These are phyloP conservation scores for Scaptomyza parva DNA, from an alignment of 2,888 invertebrate species.

Conservation along the genomic window DNA sequence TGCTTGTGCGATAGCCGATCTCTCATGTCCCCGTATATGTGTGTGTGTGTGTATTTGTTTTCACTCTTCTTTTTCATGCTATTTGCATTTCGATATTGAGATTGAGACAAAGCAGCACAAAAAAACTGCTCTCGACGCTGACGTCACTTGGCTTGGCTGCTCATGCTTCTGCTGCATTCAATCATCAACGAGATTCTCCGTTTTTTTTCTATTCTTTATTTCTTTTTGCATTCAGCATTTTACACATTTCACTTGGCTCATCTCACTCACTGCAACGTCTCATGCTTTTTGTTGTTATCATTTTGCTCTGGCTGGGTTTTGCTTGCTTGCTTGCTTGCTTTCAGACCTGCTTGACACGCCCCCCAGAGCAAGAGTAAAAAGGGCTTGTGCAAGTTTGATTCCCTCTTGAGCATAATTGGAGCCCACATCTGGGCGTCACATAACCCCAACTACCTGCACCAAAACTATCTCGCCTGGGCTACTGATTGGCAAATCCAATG, in stretches of 20 bases:
- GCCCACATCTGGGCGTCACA: conserved; percentile 41
- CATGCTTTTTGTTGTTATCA: conserved; percentile 47
- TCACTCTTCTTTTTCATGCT: conserved; percentile 59
- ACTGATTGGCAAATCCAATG: conserved; percentile 62
- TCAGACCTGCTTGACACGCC: conserved; percentile 47
- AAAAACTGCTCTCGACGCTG: conserved; percentile 39
- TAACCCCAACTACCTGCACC: not conserved
- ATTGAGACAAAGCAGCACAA: conserved; percentile 71
- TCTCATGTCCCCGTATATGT: conserved; percentile 29
- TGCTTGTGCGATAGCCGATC: conserved; percentile 34
- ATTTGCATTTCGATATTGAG: conserved; percentile 80
- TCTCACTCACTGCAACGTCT: conserved; percentile 27
- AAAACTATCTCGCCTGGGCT: not conserved
- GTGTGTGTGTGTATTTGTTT: conserved; percentile 53
- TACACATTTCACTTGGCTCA: conserved; percentile 71
- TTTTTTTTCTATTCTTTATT: not conserved
- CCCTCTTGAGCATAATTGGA: conserved; percentile 61
- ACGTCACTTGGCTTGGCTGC: conserved; percentile 3
- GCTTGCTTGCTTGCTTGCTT: conserved; percentile 43
- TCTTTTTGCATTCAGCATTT: conserved; percentile 62
- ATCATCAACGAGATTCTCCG: conserved; percentile 73
- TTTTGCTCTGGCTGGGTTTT: conserved; percentile 58
- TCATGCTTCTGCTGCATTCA: conserved; percentile 58
- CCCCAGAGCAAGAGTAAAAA: conserved; percentile 9
- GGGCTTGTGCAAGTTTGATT: conserved; percentile 26